Percentiles rank a stretch among this genome's conserved stretches.
Conservation (phyloP, 1,140 invertebrate species). For the Pantala flavescens region DNA sequence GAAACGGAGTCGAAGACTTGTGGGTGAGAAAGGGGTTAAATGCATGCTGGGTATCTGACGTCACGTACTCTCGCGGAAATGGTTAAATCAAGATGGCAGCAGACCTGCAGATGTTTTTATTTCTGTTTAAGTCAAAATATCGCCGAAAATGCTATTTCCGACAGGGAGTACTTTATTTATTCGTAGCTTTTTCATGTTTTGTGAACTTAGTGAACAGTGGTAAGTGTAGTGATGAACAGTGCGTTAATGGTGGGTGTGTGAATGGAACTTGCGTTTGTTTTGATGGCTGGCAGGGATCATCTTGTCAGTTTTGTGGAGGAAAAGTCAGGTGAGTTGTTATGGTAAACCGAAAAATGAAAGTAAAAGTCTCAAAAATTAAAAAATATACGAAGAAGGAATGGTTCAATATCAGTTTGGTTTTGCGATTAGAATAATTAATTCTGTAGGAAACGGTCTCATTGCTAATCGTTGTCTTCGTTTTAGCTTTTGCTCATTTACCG, state of each 20-base stretch:
- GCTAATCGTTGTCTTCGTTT: too few species aligned
- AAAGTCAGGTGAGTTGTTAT: constrained; percentile 68
- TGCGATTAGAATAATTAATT: too few species aligned
- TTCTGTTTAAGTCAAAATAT: constrained; percentile 72
- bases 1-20: neutral
- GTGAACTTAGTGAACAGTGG: constrained; percentile 38
- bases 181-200: constrained; percentile 39
- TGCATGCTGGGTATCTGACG: constrained; percentile 2
- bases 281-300: constrained; percentile 78
- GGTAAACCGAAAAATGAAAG: too few species aligned
- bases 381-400: too few species aligned
- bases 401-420: too few species aligned
- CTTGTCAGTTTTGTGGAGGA: constrained; percentile 81
- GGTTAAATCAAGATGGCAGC: constrained; percentile 52
- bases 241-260: constrained; percentile 64
- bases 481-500: too few species aligned
- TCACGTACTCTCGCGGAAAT: constrained; percentile 7
- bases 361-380: too few species aligned
- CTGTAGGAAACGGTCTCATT: too few species aligned
- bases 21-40: neutral
- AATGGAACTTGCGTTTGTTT: constrained; percentile 78
- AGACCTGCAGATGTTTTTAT: constrained; percentile 70
- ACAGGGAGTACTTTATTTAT: constrained; percentile 22
- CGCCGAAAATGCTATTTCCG: constrained; percentile 50
- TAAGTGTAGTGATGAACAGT: constrained; percentile 33